Evolutionary conservation across 1,140 invertebrate genomes (phyloP).

Genomic region (Heliconius himera): DNA sequence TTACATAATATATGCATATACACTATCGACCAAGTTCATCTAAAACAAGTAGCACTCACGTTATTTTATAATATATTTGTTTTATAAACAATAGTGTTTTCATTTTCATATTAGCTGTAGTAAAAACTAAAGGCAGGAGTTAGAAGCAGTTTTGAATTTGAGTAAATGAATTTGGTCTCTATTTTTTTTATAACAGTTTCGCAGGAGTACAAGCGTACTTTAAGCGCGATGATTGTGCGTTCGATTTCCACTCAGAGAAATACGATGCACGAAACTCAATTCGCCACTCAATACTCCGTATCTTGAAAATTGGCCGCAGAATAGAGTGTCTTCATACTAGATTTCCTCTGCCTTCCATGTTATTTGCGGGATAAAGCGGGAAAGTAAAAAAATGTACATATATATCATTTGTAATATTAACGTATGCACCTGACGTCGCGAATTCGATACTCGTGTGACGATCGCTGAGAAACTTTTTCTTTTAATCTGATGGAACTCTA

Average conservation of each 20-base stretch:
- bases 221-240: no score
- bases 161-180: not conserved
- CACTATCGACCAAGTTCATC: conserved; percentile 27
- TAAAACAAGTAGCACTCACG: conserved; percentile 6
- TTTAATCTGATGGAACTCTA: not conserved
- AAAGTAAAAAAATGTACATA: no score
- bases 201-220: no score
- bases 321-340: no score
- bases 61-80: conserved; percentile 6
- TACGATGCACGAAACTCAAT: no score
- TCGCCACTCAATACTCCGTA: no score
- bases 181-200: no score
- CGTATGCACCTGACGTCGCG: not conserved
- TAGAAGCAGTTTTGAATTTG: not conserved
- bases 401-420: not conserved
- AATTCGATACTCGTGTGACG: not conserved
- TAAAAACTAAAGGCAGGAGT: not conserved
- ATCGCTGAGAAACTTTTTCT: not conserved
- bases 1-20: not conserved
- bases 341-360: no score
- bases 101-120: conserved; percentile 28
- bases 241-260: no score
- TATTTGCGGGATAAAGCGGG: no score
- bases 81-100: conserved; percentile 27
- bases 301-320: no score